Evolutionary conservation across 2,888 invertebrate genomes (phyloP), one percentile per base, ranked within the genome.

Genomic region (Steinernema carpocapsae): DNA sequence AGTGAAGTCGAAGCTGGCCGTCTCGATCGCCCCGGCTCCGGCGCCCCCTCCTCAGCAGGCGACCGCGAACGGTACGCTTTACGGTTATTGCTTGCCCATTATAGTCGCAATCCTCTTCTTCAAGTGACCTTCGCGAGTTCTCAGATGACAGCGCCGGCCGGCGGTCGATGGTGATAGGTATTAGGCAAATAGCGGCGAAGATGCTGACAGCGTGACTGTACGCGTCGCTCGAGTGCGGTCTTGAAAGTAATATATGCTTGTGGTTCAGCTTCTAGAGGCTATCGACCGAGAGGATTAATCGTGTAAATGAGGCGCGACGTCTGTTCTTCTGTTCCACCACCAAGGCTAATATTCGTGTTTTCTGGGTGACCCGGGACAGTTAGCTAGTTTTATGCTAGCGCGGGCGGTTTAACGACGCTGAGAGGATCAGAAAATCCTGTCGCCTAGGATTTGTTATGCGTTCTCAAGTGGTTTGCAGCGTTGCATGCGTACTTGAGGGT

Each of bases 1-100:
- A 88, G 92, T 95, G 45, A 95, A 94, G 88, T 93, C 94, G 70
- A 93, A 72, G 70, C 26, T 76, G 46, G 64, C 76, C n/a, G 72
- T 72, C 6, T 32, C 72, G 26, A 37, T 72, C 26, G 56, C 72
- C 2, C 14, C 56, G 2, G 26, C 56, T 14, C 52, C 52, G 24
- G 43, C 43, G 19, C 56, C 22, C 22, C 7, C 56, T 26, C 56
- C 22, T 22, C 56, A 56, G 56, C 24, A 22, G 56, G 12, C 56
- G 12, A n/a, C 51, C 19, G 56, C 56, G 26, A 56, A 56, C 56
- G 56, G 56, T 56, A 26, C 51, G 51, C 51, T 51, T 51, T 51
- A 51, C 56, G 56, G 26, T 56, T 56, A 56, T 56, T 56, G 56
- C 56, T 14, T 14, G n/a, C n/a, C 26, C 56, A 22, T 56, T 56